These are phyloP conservation scores for Drosophila stalkeri DNA, from an alignment of 2,888 invertebrate species.

Conservation along the genomic window DNA sequence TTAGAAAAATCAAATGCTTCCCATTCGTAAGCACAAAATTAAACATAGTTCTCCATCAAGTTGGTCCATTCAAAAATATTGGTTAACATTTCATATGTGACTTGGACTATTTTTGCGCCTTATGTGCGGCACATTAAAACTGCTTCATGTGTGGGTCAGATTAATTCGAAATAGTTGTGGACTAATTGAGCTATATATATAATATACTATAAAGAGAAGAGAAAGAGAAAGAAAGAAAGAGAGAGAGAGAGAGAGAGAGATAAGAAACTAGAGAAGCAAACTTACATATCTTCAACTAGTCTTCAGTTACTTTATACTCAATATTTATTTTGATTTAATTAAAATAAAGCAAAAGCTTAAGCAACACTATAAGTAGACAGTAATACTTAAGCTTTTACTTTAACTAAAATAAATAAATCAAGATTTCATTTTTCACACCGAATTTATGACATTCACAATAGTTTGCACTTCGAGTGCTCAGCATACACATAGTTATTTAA, in stretches of 20 bases:
- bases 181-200: not conserved
- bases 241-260: too few species aligned
- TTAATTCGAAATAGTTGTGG: slow-evolving; percentile 36
- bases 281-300: not conserved
- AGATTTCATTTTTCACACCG: not conserved
- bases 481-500: not conserved
- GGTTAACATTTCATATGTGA: slow-evolving; percentile 47
- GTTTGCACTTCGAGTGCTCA: not conserved
- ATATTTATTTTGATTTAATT: too few species aligned
- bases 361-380: too few species aligned
- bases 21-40: slow-evolving; percentile 65
- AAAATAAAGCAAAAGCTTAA: too few species aligned
- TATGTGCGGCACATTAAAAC: slow-evolving; percentile 65
- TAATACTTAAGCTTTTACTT: not conserved
- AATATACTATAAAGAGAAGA: not conserved
- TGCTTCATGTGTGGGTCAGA: slow-evolving; percentile 35
- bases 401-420: not conserved
- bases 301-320: too few species aligned
- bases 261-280: too few species aligned
- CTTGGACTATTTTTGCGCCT: slow-evolving; percentile 57
- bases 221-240: not conserved
- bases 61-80: slow-evolving; percentile 39
- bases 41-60: slow-evolving; percentile 56
- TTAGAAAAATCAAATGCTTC: slow-evolving; percentile 50
- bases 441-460: not conserved